phyloP scores from a whole-genome alignment of 2,113 vertebrate genomes.

The Muntiacus reevesi region DNA sequence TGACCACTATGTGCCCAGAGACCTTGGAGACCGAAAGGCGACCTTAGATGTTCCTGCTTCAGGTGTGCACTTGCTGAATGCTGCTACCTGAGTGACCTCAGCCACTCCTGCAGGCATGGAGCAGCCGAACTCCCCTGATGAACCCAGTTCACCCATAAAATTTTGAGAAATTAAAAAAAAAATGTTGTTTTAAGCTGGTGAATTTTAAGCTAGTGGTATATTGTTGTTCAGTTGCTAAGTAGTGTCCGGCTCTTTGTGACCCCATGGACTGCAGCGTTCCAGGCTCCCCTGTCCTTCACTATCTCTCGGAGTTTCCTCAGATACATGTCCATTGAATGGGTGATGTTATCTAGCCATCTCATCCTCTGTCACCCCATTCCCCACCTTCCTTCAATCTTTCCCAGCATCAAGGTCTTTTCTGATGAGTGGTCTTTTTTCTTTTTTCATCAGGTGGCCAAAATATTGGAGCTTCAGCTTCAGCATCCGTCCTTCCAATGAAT shows the following conservation, averaged over 20 bases:
- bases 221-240: background rate
- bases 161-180: background rate
- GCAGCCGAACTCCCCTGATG: background rate
- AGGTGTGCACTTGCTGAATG: fast-evolving
- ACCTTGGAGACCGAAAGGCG: background rate
- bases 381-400: background rate
- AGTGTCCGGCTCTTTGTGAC: background rate
- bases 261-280: background rate
- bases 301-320: background rate
- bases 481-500: background rate
- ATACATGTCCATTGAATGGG: background rate
- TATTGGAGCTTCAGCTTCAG: background rate
- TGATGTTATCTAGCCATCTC: background rate
- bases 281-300: background rate
- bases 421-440: background rate
- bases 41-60: too few relatives aligned
- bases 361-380: background rate
- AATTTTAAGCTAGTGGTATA: background rate
- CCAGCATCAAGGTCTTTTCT: background rate
- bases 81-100: background rate
- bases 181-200: background rate
- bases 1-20: background rate
- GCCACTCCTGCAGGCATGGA: background rate
- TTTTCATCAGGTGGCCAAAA: background rate
- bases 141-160: background rate